Evolutionary conservation across 2,113 vertebrate species (phyloP).

Genomic region (Orcinus orca): DNA sequence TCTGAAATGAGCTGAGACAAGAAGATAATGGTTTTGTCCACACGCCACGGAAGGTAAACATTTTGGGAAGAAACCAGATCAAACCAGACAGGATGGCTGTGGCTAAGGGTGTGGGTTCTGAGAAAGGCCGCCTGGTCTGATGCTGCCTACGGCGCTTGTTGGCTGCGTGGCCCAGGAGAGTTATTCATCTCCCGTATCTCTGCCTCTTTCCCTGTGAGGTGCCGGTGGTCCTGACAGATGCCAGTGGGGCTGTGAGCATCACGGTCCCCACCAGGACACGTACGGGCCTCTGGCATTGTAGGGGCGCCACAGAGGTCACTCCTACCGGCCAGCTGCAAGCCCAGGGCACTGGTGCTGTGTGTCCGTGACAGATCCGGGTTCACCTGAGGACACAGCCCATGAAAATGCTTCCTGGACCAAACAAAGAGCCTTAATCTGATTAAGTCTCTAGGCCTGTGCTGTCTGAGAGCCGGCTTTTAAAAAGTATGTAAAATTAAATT

Average conservation of each 20-base stretch:
- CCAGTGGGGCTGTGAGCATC: too few species aligned
- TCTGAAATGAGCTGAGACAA: background rate
- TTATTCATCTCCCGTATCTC: background rate
- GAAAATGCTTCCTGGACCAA: background rate
- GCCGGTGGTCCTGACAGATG: too few species aligned
- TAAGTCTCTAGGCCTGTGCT: background rate
- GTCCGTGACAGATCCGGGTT: background rate
- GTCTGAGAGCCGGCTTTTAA: background rate
- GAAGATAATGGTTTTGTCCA: background rate
- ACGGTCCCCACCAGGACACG: fast-evolving
- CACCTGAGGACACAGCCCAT: too few species aligned
- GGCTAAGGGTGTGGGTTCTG: background rate
- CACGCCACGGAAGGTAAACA: background rate
- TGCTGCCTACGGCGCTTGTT: fast-evolving
- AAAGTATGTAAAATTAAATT: background rate
- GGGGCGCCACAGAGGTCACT: background rate
- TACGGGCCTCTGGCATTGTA: fast-evolving
- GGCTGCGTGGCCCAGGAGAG: background rate
- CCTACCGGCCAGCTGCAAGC: too few species aligned
- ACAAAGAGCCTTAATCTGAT: background rate
- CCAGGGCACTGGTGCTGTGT: too few species aligned
- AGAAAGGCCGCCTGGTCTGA: fast-evolving
- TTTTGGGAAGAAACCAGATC: background rate
- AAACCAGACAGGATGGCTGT: fast-evolving
- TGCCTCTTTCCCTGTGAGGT: background rate